Base-by-base conservation (phyloP, 1,140 invertebrate species). In the Drosophila fuyamai region DNA sequence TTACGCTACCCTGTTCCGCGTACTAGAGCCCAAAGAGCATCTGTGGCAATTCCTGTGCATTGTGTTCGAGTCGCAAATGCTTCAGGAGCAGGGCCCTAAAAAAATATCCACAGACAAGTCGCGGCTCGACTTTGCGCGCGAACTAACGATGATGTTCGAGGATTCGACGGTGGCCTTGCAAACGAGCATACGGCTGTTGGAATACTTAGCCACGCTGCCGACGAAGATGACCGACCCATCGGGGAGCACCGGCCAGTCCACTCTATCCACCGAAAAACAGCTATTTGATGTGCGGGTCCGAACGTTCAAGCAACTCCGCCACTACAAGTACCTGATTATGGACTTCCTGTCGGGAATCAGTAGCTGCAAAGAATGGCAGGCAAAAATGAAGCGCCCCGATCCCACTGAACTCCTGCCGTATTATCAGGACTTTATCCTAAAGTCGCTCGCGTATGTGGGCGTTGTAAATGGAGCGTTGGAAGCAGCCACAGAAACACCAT, bases 301-400 rank as follows among this genome's bases (percentile, higher is more conserved):
- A 76, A 94, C 94, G 3, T 93, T 95, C 2, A 96, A 97, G 88
- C 96, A 97, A 66, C 92, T 97, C 66, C 93, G 96, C 12, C 96
- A 97, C 85, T 98, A 96, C 80, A 97, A 96, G 93, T 97, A 97
- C 79, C 94, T 95, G 1, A 93, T 95, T 14, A 92, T 97, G 2
- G 95, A 95, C 32, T 96, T 96, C 76, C 93, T 97, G 4, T 94
- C 95, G 5, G 93, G 93, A 18, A 92, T 97, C 1, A 93, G 97
- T 14, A 95, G 95, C 7, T 94, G 94, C 3, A 83, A 94, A 1
- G 93, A 95, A 40, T 96, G 88, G 94, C 97, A n/a, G 94, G 94
- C 47, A 94, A 95, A 93, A 93, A 94, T 41, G 94, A 53, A 57
- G 12, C 29, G 36, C 0, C 94, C 16, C 9, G 84, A 92, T 41